Evolutionary conservation across 2,113 vertebrate genomes (phyloP), one percentile per base, ranked within the genome.

Genomic region (Carassius gibelio): DNA sequence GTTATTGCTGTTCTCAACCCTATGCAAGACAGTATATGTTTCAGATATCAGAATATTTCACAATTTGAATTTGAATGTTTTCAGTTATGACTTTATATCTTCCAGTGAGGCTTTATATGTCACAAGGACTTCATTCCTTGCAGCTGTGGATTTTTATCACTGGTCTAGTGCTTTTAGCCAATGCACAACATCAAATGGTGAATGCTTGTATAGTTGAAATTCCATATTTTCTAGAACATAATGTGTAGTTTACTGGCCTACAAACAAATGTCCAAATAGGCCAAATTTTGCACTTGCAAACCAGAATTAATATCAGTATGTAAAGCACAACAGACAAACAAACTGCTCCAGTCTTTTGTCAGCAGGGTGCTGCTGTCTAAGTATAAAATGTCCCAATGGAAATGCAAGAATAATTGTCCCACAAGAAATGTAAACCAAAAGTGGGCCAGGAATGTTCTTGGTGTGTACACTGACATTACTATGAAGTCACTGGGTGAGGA

Each of bases 321-420:
- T 42, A 42, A 42, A 8, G 8, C 42, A 42, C 42, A 42, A 38
- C 61, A 79, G 77, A 48, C 3, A 17, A 52, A 69, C 79, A 69
- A 81, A 52, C 50, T 69, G 61, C 64, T 81, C 8, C 14, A 78
- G 36, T 68, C 42, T 61, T 71, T 71, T 85, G 50, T 79, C 84
- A 85, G 34, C 84, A 14, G 48, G 14, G 30, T 83, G 61, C 59
- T 88, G 75, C 34, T 30, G 71, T 81, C 83, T 50, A 8, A 88
- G 82, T 76, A 88, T 86, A 84, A 50, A 69, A 74, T 81, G 82
- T 86, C 85, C 77, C 85, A 72, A 5, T 82, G 69, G 52, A 82
- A 82, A 76, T 55, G 71, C 57, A 88, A 81, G 59, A 52, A 61
- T 4, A 15, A 48, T 62, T 81, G 81, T 86, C 84, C 76, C 84